Evolutionary conservation across 2,888 invertebrate genomes (phyloP), one percentile per base, ranked within the genome.

Genomic region (Melanargia galathea): DNA sequence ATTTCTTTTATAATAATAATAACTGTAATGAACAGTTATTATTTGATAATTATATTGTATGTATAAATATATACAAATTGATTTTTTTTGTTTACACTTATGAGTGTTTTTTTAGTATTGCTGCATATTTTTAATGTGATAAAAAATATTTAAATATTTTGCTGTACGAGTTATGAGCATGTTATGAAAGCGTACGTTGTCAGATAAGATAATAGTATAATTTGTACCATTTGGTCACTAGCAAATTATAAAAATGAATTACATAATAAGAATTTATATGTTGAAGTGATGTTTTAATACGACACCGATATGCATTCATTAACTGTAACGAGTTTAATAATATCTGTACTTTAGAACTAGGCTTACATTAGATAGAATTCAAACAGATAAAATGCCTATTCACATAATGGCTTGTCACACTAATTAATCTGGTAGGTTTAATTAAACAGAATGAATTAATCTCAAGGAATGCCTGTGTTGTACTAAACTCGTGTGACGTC

Each of bases 1-100:
- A 68, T 71, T 71, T 70, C 62, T 65, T 71, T 71, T 70, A 60
- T 65, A 63, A 68, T 65, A 60, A 60, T 55, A 61, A 49, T 33
- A 20, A 30, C 18, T 18, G 6, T 52, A 20, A 35, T 52, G 20
- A 33, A 69, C 52, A 61, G 56, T 62, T 59, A 68, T 66, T 68
- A 68, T 68, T 68, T n/a, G n/a, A n/a, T n/a, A n/a, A 68, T 68
- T 70, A 63, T 63, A 55, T 64, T 64, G 45, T 45, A 48, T 62
- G 20, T 48, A 26, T 24, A 20, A 35, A 45, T 69, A 57, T 45
- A 62, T 60, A 51, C 62, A 49, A 30, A 49, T 52, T 16, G 7
- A 30, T 52, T 35, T 60, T 46, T 62, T 33, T 61, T 58, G 35
- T 63, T 55, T 65, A 62, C 43, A 46, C 30, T 20, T 46, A 11